A percentile compares a stretch with the other conserved stretches of the same genome.
Evolutionary conservation across 2,888 invertebrate species (phyloP).

Genomic region (Ptilodon capucinus): DNA sequence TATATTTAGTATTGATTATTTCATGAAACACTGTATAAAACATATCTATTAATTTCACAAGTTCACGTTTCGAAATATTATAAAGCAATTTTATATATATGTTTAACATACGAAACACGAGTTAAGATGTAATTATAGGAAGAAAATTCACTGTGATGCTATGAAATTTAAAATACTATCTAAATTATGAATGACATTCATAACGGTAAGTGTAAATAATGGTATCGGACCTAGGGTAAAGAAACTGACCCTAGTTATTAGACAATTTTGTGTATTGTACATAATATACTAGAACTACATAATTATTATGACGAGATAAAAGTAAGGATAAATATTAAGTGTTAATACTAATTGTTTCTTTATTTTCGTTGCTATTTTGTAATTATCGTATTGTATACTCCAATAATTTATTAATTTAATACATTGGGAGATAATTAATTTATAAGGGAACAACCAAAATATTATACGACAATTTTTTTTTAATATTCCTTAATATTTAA

Average conservation of each 20-base stretch:
- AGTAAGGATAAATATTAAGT: not conserved
- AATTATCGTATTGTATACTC: no score
- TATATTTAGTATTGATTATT: no score
- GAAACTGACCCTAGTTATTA: conserved; percentile 35
- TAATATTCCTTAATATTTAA: no score
- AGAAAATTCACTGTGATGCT: conserved; percentile 79
- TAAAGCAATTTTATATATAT: conserved; percentile 4
- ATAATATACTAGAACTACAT: conserved; percentile 15
- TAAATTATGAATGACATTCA: conserved; percentile 36
- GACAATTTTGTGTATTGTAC: conserved; percentile 41
- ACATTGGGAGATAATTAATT: no score
- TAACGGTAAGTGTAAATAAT: conserved; percentile 36
- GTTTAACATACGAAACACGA: conserved; percentile 24
- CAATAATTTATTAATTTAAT: no score
- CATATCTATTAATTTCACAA: not conserved
- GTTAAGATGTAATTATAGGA: conserved; percentile 35
- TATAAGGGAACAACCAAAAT: no score
- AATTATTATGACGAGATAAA: not conserved
- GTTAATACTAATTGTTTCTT: not conserved
- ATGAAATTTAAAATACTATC: conserved; percentile 48
- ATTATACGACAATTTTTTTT: no score
- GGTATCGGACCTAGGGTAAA: conserved; percentile 31
- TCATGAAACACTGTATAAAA: no score
- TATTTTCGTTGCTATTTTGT: not conserved
- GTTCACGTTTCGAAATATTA: conserved; percentile 1